Evolutionary conservation across 2,888 invertebrate species (phyloP), one percentile per base, ranked within the genome.

Genomic region (Perizoma flavofasciatum): DNA sequence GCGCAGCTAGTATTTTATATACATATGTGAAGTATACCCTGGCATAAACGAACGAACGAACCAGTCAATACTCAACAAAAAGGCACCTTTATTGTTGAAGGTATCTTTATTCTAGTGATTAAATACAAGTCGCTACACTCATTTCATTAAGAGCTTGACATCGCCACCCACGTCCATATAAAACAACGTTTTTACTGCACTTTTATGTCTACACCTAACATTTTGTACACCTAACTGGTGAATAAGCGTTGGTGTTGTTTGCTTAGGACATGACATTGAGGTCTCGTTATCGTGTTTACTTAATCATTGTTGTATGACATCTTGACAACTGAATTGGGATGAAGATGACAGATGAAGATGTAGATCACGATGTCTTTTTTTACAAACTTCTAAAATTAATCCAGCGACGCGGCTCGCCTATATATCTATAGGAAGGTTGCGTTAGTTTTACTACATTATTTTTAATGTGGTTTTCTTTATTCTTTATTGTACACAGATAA

Each of bases 231-330:
- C 4, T 50, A 49, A 49, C 11, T 45, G 34, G 22, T 44, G 51
- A 51, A 34, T 35, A 51, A 44, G 51, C 22, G 37, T 10, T 10
- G 34, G 35, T 32, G 53, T 7, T 54, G 40, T 54, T 54, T 47
- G 39, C 39, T 54, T 47, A 54, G 53, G 53, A 46, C 47, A 47
- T 44, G 51, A 44, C 51, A 22, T 52, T 52, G 51, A n/a, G 34
- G 34, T 34, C 34, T 22, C 34, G 35, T 44, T 37, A 44, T 9
- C 22, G 34, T 52, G 37, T 52, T 52, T 43, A 35, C 44, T 52
- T 37, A 9, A 5, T 37, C 44, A 37, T 52, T 52, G 35, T 22
- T 52, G 44, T 35, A 33, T 52, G 51, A 52, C 51, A 52, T 32
- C 44, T 52, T 52, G 51, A 44, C 44, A 44, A 35, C 11, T 11